Evolutionary conservation across 1,140 invertebrate genomes (phyloP), one percentile per base, ranked within the genome.

Genomic region (Atta texana): DNA sequence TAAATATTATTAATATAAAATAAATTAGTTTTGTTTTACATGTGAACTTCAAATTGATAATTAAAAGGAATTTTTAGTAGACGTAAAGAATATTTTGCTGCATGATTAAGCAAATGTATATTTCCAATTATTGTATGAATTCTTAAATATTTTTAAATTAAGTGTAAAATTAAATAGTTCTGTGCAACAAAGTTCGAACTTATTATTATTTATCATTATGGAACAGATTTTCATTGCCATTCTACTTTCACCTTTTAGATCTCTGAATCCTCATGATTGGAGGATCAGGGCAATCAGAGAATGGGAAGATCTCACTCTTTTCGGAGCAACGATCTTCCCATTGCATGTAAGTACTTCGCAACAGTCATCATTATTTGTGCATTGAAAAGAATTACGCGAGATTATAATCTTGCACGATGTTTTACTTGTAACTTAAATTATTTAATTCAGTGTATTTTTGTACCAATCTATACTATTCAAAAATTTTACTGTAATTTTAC

Each of bases 281-380:
- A 7, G n/a, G n/a, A 24, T 24, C 24, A 24, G 24, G 24, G 24
- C 24, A 24, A 24, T 24, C 24, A 24, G 24, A 24, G 24, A 24
- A 24, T 24, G 0, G 24, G 24, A 24, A 24, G 0, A 24, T 24
- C 24, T 24, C 24, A 24, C 7, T 2, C 21, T 12, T 16, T 44
- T 72, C 80, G 3, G 80, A 88, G 44, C 92, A 92, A 34, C 77
- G 72, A 0, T 34, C 31, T 34, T 34, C 10, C 86, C 87, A 12
- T 91, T 86, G 31, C 92, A 92, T 1, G 71, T 3, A 0, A 82
- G 74, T n/a, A n/a, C n/a, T n/a, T 12, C 31, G 2, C 92, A 90
- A 12, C 92, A 92, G 0, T 92, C 86, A 10, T 3, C 7, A 18
- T 75, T 24, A 0, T 1, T 8, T 0, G 55, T 0, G 31, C 92